These are phyloP conservation scores for Drosophila virilis DNA, from an alignment of 1,140 invertebrate species.

Conservation along the genomic window DNA sequence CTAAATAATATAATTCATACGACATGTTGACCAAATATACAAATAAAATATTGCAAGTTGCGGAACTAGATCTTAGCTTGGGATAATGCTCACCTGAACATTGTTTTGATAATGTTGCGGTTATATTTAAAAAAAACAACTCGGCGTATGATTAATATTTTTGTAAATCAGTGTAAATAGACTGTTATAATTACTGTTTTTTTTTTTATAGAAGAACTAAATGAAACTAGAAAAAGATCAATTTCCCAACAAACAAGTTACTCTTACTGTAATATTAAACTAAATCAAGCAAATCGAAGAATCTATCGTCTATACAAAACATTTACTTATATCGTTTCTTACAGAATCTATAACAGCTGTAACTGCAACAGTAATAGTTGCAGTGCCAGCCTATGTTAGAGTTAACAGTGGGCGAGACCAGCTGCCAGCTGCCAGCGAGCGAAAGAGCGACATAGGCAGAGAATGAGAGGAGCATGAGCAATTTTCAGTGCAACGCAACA, in stretches of 20 bases:
- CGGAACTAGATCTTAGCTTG: not conserved
- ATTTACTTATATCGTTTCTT: not conserved
- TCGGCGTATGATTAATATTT: slow-evolving; percentile 19
- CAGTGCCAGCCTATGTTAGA: slow-evolving; percentile 17
- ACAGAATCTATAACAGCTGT: slow-evolving; percentile 5
- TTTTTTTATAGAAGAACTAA: not conserved
- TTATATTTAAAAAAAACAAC: not conserved
- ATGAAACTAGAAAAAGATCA: not conserved
- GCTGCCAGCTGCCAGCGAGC: not conserved
- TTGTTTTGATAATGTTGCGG: not conserved
- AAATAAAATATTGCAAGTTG: not conserved
- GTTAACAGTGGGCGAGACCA: slow-evolving; percentile 13
- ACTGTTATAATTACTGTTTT: not conserved
- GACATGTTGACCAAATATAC: not conserved
- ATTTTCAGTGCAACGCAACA: slow-evolving; percentile 17
- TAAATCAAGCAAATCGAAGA: too few species aligned
- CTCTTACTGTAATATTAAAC: not conserved
- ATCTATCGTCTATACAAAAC: too few species aligned
- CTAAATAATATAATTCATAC: slow-evolving; percentile 2
- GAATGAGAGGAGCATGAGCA: not conserved
- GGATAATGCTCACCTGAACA: not conserved
- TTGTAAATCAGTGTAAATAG: not conserved
- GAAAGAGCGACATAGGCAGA: not conserved
- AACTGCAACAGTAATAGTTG: slow-evolving; percentile 11
- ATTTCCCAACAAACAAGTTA: not conserved